Percentiles rank a stretch among this genome's conserved stretches.
Conservation (phyloP, 37 sponge, comb jelly and placozoan genomes). For the Beroe forskalii region DNA sequence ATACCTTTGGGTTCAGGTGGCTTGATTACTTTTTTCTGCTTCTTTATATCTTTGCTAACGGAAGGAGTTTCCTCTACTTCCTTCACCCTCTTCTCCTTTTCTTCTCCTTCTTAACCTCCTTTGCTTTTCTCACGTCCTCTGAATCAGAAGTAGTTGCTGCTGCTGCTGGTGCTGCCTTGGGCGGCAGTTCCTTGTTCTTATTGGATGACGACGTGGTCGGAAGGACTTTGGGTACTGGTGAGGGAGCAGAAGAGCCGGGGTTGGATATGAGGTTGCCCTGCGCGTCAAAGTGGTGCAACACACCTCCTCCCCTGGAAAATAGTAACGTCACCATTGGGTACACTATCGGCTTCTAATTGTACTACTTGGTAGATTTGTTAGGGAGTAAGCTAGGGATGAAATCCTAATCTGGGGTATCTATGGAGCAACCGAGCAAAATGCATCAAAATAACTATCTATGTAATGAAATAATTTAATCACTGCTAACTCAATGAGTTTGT, state of each 20-base stretch:
- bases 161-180: neutral
- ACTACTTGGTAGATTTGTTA: no score
- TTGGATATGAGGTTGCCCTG: neutral
- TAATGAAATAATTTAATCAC: no score
- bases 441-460: no score
- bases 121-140: neutral
- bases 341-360: no score
- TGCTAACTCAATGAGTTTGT: slow-evolving; percentile 22
- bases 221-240: neutral
- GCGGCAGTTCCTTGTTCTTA: neutral
- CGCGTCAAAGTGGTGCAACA: neutral
- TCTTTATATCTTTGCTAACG: neutral
- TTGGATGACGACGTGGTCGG: neutral
- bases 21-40: slow-evolving; percentile 2
- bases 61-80: neutral
- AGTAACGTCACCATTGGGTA: no score
- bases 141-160: neutral
- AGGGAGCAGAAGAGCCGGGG: neutral
- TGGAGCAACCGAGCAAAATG: no score
- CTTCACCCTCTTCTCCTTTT: neutral
- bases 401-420: no score
- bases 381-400: no score
- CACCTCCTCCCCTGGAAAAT: slow-evolving; percentile 18
- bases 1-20: neutral
- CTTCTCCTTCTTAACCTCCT: slow-evolving; percentile 19